Evolutionary conservation across 2,113 vertebrate genomes (phyloP), one percentile per base, ranked within the genome.

Genomic region (Brachypteracias leptosomus): DNA sequence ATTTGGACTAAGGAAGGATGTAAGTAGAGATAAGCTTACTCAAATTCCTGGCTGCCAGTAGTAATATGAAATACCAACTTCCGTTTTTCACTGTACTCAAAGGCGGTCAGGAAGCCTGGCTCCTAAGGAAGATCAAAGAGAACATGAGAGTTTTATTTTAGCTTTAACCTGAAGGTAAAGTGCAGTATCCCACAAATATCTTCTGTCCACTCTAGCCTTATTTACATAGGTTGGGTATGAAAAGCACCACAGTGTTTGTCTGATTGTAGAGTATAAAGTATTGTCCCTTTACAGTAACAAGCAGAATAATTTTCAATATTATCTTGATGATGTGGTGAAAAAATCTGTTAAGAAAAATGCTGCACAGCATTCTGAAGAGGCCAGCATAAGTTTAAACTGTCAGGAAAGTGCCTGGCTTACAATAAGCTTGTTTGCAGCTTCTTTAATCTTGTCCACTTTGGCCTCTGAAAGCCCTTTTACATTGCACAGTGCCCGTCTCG

Each of bases 381-480:
- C 13, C 38, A 75, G 55, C 7, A 2, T 46, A 88, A 73, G 9
- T 57, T 88, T 63, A 89, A 92, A 58, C 28, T 26, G 47, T 55
- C 59, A 93, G 63, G 17, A 80, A 89, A 66, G 58, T 33, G 66
- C 67, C 26, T 88, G 58, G 73, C 97, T 98, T 97, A 99, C 99
- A 97, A 99, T 97, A 79, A 99, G 97, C 91, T 99, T 99, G 96
- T 99, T 99, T 95, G 99, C 99, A 26, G 99, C 99, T 83, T 99
- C 99, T 98, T 99, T 99, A 93, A 99, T 99, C 97, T 99, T 99
- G 88, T 99, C 99, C 95, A 99, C 99, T 97, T 99, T 99, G 61
- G 98, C 99, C 95, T 99, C 99, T 14, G 99, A 99, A 79, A 99
- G 98, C 28, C 99, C 99, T 96, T 99, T 99, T 80, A 99, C 98